Percentiles rank a stretch among this genome's conserved stretches.
phyloP scores from a whole-genome alignment of 2,113 vertebrate species.

The Anoura caudifer region DNA sequence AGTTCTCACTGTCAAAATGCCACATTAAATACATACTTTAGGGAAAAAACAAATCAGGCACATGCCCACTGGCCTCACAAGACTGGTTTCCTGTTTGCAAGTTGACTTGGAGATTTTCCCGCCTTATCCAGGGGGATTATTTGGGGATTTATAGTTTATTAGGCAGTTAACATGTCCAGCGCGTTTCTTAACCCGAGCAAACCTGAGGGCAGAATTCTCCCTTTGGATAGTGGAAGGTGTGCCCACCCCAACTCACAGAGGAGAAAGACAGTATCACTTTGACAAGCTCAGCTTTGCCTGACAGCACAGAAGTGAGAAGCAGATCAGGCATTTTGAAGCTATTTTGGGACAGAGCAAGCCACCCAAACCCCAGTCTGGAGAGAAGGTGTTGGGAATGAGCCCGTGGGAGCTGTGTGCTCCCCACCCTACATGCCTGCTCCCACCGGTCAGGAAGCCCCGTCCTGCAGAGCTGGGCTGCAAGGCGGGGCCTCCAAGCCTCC shows the following conservation, averaged over 20 bases:
- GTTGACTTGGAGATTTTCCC: neutral
- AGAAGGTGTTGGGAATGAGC: neutral
- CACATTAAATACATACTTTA: neutral
- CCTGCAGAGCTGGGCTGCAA: neutral
- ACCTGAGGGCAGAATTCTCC: neutral
- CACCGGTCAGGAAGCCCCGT: neutral
- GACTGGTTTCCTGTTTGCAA: neutral
- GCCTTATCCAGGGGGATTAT: neutral
- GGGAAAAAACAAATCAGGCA: neutral
- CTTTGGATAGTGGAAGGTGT: neutral
- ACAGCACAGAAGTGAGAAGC: neutral
- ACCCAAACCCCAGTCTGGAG: neutral
- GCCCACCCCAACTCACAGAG: neutral
- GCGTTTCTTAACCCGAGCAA: neutral
- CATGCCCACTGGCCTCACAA: neutral
- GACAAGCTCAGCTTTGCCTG: neutral
- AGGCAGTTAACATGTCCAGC: conserved; percentile 2
- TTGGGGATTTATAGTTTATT: conserved; percentile 17
- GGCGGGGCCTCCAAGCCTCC: neutral
- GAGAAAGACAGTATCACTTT: neutral
- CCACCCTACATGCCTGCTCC: neutral
- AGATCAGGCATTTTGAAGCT: neutral
- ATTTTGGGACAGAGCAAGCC: neutral
- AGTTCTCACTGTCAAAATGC: neutral
- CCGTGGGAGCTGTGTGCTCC: neutral